Base-by-base conservation (phyloP, 2,888 invertebrate species). In the Patella pellucida region DNA sequence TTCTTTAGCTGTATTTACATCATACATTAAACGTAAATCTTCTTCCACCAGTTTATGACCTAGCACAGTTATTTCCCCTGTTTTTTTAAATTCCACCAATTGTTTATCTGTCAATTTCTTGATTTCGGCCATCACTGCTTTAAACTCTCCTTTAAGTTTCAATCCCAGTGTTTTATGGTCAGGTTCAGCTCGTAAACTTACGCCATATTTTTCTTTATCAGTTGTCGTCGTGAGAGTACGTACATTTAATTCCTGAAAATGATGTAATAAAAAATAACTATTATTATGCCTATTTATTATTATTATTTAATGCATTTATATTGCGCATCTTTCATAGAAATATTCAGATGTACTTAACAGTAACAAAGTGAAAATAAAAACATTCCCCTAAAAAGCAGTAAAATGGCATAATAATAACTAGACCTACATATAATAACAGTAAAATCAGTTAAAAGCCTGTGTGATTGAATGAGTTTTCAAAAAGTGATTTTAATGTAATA, bases 161-260 rank as follows among this genome's bases (percentile, higher is more conserved):
- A 95, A 94, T 0, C 99, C 99, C 15, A 98, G 93, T 51, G 94
- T 92, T 92, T 96, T 97, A 90, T 97, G 96, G 91, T 99, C 97
- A 0, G 98, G 97, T 89, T 99, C 98, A 0, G 98, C 99, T 86
- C 95, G 93, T 72, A 99, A 91, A 5, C 94, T 94, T 50, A 99
- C 96, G 2, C 97, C 97, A 91, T 97, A 99, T 85, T 95, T 96
- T 82, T 95, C 93, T 91, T 98, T 98, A 86, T 99, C 96, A 67
- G 94, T 94, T 3, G 97, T 96, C 1, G 96, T 93, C 0, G 95
- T 95, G 74, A 99, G 92, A 83, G 94, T 94, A 78, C 95, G 94
- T 0, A 99, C 95, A 91, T 99, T 99, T 87, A 99, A 92, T 92
- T 99, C 99, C 90, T 91, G 78, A 11, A 74, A 74, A 69, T 51